Evolutionary conservation across 2,113 vertebrate species (phyloP).

Genomic region (Mormyrus lacerda): DNA sequence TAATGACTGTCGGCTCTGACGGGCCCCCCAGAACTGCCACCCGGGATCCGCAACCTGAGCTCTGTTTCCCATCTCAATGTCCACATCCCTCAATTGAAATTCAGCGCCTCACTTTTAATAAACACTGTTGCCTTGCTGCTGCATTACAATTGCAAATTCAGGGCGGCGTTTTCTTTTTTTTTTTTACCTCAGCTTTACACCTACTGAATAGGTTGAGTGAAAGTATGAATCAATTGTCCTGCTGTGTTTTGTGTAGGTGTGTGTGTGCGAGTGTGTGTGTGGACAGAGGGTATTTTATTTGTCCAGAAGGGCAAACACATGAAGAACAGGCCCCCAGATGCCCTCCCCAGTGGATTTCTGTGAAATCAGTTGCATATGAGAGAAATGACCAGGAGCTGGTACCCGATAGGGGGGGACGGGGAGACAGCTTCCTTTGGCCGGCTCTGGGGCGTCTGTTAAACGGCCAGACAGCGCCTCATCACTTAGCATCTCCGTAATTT

Average conservation of each 20-base stretch:
- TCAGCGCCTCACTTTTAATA: constrained; percentile 5
- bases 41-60: not conserved
- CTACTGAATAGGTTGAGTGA: not conserved
- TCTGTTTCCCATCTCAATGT: not conserved
- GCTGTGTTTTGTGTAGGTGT: not conserved
- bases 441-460: not conserved
- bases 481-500: not conserved
- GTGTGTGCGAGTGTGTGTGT: not conserved
- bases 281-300: not conserved
- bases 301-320: not conserved
- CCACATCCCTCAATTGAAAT: not conserved
- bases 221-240: constrained; percentile 1
- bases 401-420: not conserved
- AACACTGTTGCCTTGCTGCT: not conserved
- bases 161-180: not conserved
- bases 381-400: not conserved
- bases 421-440: not conserved
- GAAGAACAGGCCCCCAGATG: not conserved
- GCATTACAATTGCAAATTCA: constrained; percentile 6
- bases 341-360: not conserved
- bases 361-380: not conserved
- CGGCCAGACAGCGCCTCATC: not conserved
- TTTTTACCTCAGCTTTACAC: not conserved
- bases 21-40: not conserved
- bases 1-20: not conserved